These are phyloP conservation scores for Bucorvus abyssinicus DNA, from an alignment of 2,797 vertebrate species.

Conservation along the genomic window DNA sequence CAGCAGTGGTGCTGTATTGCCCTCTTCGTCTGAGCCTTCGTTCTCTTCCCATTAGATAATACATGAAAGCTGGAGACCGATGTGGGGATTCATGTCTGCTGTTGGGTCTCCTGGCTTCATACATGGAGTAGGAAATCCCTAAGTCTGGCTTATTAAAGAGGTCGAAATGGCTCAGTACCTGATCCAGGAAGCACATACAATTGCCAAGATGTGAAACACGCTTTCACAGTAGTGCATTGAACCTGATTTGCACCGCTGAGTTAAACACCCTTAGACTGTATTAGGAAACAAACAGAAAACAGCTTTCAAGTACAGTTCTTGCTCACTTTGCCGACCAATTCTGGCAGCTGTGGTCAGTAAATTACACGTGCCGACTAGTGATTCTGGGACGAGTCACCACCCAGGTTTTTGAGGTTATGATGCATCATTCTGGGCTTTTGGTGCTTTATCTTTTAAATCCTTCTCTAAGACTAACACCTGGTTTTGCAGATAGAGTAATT, in stretches of 20 bases:
- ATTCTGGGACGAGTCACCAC: background rate
- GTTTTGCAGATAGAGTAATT: background rate
- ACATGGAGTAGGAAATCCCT: background rate
- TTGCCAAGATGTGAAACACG: background rate
- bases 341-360: background rate
- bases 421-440: background rate
- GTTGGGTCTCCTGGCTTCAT: background rate
- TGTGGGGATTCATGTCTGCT: background rate
- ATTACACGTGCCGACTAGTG: background rate
- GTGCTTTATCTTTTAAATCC: background rate
- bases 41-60: background rate
- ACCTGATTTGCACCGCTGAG: rapidly evolving
- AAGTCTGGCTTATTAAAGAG: background rate
- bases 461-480: background rate
- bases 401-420: background rate
- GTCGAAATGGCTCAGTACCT: background rate
- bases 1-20: background rate
- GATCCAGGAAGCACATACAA: background rate
- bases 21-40: background rate
- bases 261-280: background rate
- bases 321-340: background rate
- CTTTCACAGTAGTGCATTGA: background rate
- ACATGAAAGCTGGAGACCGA: background rate
- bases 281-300: background rate
- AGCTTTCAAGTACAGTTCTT: background rate